Base-by-base conservation (phyloP, 2,113 vertebrate genomes). In the Natator depressus region DNA sequence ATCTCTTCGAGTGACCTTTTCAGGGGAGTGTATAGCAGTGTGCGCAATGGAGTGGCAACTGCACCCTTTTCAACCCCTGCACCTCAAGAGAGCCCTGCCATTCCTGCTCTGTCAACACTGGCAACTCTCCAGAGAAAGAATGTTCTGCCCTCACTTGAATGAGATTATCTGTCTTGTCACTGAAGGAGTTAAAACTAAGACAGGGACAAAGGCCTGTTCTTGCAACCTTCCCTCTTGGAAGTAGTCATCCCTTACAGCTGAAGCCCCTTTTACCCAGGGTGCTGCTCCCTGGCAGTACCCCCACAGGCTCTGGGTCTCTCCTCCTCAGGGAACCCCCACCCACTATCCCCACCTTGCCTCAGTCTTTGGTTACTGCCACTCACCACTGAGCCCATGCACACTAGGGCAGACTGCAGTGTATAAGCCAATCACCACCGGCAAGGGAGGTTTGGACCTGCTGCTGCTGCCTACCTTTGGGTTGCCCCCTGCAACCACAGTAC, bases 51-150 rank as follows among this genome's bases (percentile, higher is more conserved):
- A 1, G 1, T 78, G 25, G 14, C n/a, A 25, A 2, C 6, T 87
- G 83, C 1, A 0, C 3, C 2, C 16, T 82, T 17, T 62, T 6
- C 35, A 29, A n/a, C 65, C 4, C 4, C 86, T 51, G 2, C 1
- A 49, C 9, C 50, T 29, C 20, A n/a, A 47, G 51, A 53, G 4
- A 75, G 4, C 5, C 38, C 3, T 29, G 8, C 6, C 10, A 29
- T 53, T 87, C 4, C 10, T 4, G 11, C 42, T 4, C 7, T 78
- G 22, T 69, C 7, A 17, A 46, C 5, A 13, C 5, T 6, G 25
- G 38, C 12, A 65, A n/a, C 6, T 31, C 14, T 83, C 53, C 38
- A 59, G 38, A 59, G 53, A 55, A 5, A 46, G 42, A 17, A 82
- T 82, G 19, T n/a, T 46, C n/a, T 89, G 57, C 53, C 85, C 5